Percentiles rank a stretch among this genome's conserved stretches.
Evolutionary conservation across 2,888 invertebrate species (phyloP).

Genomic region (Dicycla oo): DNA sequence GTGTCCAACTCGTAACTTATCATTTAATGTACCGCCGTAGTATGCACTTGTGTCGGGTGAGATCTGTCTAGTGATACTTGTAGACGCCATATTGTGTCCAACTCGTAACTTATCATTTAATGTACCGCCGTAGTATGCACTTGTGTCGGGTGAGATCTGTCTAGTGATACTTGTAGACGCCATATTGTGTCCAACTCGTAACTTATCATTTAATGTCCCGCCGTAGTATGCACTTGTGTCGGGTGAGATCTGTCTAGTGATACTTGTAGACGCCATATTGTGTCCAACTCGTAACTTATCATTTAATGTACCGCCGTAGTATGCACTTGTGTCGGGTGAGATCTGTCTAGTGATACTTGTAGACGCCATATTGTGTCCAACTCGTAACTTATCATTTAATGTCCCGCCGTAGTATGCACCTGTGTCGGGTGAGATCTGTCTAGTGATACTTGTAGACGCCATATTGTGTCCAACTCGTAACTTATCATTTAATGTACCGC

Average conservation of each 20-base stretch:
- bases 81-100: slow-evolving; percentile 23
- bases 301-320: slow-evolving; percentile 12
- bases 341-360: neutral
- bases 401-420: neutral
- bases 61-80: neutral
- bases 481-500: slow-evolving; percentile 28
- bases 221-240: neutral
- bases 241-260: neutral
- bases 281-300: slow-evolving; percentile 39
- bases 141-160: neutral
- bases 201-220: slow-evolving; percentile 42
- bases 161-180: slow-evolving; percentile 1
- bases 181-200: slow-evolving; percentile 18
- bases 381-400: slow-evolving; percentile 44
- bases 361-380: slow-evolving; percentile 24
- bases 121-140: neutral
- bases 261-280: slow-evolving; percentile 16
- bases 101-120: slow-evolving; percentile 44
- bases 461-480: slow-evolving; percentile 23
- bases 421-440: neutral
- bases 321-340: neutral
- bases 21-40: slow-evolving; percentile 18
- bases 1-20: slow-evolving; percentile 39
- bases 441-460: slow-evolving; percentile 5
- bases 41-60: neutral